Evolutionary conservation across 2,797 vertebrate genomes (phyloP).

Genomic region (Sphenodon punctatus): DNA sequence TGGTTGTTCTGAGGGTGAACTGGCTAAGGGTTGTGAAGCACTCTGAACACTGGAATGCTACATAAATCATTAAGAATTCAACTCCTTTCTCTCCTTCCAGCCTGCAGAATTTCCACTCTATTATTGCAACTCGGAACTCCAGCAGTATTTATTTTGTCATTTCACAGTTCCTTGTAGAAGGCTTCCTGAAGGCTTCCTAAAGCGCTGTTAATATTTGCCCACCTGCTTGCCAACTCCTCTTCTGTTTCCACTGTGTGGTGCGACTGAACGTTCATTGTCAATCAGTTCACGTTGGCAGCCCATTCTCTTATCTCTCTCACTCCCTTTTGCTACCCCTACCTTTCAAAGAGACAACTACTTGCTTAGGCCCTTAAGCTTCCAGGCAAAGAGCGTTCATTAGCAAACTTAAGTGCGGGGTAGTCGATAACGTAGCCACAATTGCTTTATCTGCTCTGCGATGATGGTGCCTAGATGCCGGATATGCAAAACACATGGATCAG

Average conservation of each 20-base stretch:
- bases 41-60: too few species aligned
- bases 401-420: not conserved
- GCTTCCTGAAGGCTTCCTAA: not conserved
- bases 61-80: constrained; percentile 1
- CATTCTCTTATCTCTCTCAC: not conserved
- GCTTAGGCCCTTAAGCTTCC: constrained; percentile 14
- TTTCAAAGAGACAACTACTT: not conserved
- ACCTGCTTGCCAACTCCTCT: not conserved
- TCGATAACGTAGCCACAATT: not conserved
- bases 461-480: not conserved
- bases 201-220: not conserved
- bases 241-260: constrained; percentile 8
- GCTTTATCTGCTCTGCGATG: constrained; percentile 13
- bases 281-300: not conserved
- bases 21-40: too few species aligned
- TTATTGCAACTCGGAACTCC: not conserved
- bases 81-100: constrained; percentile 35
- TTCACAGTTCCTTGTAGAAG: not conserved
- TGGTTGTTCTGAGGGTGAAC: too few species aligned
- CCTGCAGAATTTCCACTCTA: not conserved
- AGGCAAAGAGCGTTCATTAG: constrained; percentile 30
- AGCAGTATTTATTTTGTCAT: not conserved
- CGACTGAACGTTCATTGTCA: not conserved
- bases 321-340: too few species aligned
- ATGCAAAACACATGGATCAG: constrained; percentile 9